phyloP scores from a whole-genome alignment of 2,888 invertebrate genomes.

The Pyralis farinalis region DNA sequence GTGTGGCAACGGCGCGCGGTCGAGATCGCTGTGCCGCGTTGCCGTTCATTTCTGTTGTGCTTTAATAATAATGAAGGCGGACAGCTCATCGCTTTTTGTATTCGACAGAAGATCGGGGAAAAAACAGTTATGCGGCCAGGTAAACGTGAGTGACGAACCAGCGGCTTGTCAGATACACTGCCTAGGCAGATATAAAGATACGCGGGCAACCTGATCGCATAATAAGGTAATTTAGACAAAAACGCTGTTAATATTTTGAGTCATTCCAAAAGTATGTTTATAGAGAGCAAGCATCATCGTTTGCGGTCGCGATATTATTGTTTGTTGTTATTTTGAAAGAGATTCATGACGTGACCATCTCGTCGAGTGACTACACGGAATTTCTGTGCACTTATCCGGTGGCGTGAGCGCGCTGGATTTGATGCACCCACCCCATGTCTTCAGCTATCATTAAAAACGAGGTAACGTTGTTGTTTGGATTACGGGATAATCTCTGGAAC shows the following conservation, averaged over 20 bases:
- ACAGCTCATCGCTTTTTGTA: conserved; percentile 63
- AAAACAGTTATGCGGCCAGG: conserved; percentile 75
- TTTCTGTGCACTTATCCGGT: not conserved
- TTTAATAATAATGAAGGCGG: conserved; percentile 62
- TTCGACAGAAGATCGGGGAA: conserved; percentile 57
- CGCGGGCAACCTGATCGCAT: no score
- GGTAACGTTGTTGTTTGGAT: no score
- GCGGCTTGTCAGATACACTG: conserved; percentile 6
- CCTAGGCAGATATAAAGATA: no score
- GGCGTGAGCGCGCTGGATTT: not conserved
- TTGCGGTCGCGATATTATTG: not conserved
- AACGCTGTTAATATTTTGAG: no score
- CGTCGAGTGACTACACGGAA: not conserved
- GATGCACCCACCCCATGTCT: not conserved
- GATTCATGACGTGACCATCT: not conserved
- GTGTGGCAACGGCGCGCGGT: conserved; percentile 67
- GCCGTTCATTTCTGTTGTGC: conserved; percentile 63
- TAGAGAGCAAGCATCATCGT: not conserved
- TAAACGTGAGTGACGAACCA: conserved; percentile 49
- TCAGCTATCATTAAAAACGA: no score
- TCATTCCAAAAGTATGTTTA: not conserved
- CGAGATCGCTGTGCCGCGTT: conserved; percentile 48
- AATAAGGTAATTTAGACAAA: no score
- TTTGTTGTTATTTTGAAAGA: not conserved
- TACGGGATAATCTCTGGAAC: no score